Evolutionary conservation across 2,797 vertebrate species (phyloP), one percentile per base, ranked within the genome.

Genomic region (Malurus splendens): DNA sequence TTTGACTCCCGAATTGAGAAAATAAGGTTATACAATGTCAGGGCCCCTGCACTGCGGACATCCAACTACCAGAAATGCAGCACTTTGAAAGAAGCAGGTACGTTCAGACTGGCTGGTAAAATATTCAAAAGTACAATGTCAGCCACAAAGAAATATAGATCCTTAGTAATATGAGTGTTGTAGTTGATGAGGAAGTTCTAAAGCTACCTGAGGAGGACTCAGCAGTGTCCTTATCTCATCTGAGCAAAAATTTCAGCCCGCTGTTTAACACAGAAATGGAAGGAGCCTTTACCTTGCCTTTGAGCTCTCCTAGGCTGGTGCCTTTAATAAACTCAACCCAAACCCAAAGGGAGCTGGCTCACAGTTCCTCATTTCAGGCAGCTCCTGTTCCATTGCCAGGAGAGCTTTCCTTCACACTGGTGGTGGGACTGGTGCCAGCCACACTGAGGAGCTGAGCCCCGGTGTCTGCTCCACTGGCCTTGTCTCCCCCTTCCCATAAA

Each of bases 1-100:
- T 99, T 99, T 86, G 99, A 99, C 94, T 98, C 96, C 25, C 98
- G 99, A 20, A 97, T 99, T 91, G 98, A 99, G 96, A 98, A 98
- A 89, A 98, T 98, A 42, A 98, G 98, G 47, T 96, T 98, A 24
- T 99, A 98, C 67, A 98, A 98, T 7, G 98, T 98, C 2, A 98
- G 98, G 6, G 97, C 97, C 3, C 98, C 98, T 24, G 98, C 98
- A 32, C 95, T 98, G 82, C 96, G 96, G 76, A 97, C 97, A 54
- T 98, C 98, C 62, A 97, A 95, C 77, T 99, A 99, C 96, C 98
- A 98, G 96, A 98, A 98, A 85, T 98, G 98, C 96, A 98, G 96
- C 90, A 96, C 97, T 32, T 97, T 99, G 85, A 98, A 98, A 95
- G 98, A 99, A 95, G 98, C 98, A 97, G 98, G 99, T 99, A 98